Evolutionary conservation across 2,113 vertebrate genomes (phyloP).

Genomic region (Hippopotamus amphibius): DNA sequence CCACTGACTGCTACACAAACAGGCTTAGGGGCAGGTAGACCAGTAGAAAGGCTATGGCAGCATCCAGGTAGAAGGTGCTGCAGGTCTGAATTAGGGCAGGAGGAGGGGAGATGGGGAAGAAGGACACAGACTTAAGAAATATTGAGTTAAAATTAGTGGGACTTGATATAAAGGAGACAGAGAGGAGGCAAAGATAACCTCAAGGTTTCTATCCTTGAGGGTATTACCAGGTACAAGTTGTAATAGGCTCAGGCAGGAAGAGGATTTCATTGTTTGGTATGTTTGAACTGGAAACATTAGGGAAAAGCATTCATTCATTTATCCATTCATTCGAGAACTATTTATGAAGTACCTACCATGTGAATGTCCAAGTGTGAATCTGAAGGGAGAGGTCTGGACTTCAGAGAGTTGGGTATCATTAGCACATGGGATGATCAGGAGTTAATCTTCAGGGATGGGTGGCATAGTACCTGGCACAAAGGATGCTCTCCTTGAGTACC

Average conservation of each 20-base stretch:
- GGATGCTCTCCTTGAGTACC: not conserved
- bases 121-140: not conserved
- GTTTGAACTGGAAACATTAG: not conserved
- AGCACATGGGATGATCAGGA: not conserved
- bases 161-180: not conserved
- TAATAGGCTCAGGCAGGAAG: not conserved
- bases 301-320: not conserved
- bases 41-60: not conserved
- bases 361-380: not conserved
- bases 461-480: not conserved
- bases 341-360: not conserved
- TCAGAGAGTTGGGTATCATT: not conserved
- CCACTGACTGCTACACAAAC: not conserved
- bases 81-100: not conserved
- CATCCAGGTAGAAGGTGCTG: not conserved
- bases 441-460: not conserved
- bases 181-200: not conserved
- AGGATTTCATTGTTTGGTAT: not conserved
- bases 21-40: not conserved
- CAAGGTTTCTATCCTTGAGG: not conserved
- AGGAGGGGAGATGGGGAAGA: not conserved
- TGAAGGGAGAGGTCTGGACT: not conserved
- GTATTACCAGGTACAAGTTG: not conserved
- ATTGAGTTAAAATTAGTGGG: not conserved
- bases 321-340: not conserved